Conservation (phyloP, 2,797 vertebrate species). For the Taeniopygia guttata region DNA sequence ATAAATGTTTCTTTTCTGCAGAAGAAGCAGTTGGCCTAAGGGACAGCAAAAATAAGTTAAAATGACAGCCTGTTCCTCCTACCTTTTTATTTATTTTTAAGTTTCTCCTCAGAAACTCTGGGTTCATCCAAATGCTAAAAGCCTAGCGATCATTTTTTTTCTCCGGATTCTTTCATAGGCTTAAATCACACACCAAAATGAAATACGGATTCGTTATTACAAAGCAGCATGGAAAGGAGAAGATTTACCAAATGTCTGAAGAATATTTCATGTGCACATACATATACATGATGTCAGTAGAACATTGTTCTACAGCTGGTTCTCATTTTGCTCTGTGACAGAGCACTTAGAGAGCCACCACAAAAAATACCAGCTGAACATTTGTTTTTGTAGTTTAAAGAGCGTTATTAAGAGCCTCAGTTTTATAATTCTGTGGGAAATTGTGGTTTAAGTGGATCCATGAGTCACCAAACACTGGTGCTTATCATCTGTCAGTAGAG, state of each 20-base stretch:
- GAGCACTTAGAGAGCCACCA: conserved; percentile 35
- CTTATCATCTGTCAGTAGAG: conserved; percentile 37
- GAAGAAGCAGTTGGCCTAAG: neutral
- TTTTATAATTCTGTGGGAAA: conserved; percentile 59
- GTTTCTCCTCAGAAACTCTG: neutral
- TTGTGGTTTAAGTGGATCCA: conserved; percentile 49
- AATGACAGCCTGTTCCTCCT: conserved; percentile 43
- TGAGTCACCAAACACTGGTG: conserved; percentile 41
- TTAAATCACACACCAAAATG: neutral
- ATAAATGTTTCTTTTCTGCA: conserved; percentile 13
- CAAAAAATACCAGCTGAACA: conserved; percentile 40
- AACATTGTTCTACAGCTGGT: conserved; percentile 29
- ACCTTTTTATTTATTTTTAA: conserved; percentile 51
- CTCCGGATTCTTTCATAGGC: neutral
- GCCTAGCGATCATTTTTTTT: neutral
- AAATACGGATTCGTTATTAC: neutral
- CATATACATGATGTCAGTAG: conserved; percentile 12
- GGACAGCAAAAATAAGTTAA: conserved; percentile 41
- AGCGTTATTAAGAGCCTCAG: conserved; percentile 43
- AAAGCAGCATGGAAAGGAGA: neutral
- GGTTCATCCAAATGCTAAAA: conserved; percentile 52
- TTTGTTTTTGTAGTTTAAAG: conserved; percentile 53
- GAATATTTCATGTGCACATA: neutral
- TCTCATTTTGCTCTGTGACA: conserved; percentile 47
- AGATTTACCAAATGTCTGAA: conserved; percentile 21